Base-by-base conservation (phyloP, 1,140 invertebrate species). In the Trypoxylus dichotomus region DNA sequence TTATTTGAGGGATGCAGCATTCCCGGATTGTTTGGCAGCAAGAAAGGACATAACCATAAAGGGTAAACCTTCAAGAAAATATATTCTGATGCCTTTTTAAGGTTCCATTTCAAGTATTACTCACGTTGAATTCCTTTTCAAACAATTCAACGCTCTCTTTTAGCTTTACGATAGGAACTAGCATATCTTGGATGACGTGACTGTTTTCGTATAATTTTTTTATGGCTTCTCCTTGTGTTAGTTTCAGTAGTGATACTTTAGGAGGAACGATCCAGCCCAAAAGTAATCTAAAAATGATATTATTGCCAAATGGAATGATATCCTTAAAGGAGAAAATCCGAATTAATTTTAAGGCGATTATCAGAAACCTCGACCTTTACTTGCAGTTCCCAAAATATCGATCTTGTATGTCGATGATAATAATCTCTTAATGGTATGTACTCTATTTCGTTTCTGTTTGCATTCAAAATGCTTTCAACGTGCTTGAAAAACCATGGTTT, bases 401-500 rank as follows among this genome's bases (percentile, higher is more conserved):
- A 92, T 79, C 90, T 89, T 0, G 93, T 93, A 80, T 96, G 94
- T 77, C 95, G 88, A 83, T 96, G 94, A 82, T 94, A 96, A 85
- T 96, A 96, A 82, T 96, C 91, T 78, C 92, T 84, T 0, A 95
- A 83, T 0, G 95, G 95, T 79, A 96, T 93, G 84, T 93, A 95
- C 82, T 96, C 94, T 0, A 79, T 84, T 2, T 87, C 85, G 7
- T 81, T 80, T 3, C 85, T 86, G 7, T 82, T 84, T 15, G 83
- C 87, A 21, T 82, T 87, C 58, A 89, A 80, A 77, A 87, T 85
- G 8, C 83, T 86, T 78, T 92, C 88, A 0, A 95, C 94, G 85
- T 96, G 93, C 68, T 90, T 91, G 87, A 92, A 96, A 87, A 96
- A 96, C 94, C 94, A 96, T 6, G 94, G 93, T 79, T 95, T 94